Conservation (phyloP, 2,113 vertebrate species). For the Callipepla squamata region DNA sequence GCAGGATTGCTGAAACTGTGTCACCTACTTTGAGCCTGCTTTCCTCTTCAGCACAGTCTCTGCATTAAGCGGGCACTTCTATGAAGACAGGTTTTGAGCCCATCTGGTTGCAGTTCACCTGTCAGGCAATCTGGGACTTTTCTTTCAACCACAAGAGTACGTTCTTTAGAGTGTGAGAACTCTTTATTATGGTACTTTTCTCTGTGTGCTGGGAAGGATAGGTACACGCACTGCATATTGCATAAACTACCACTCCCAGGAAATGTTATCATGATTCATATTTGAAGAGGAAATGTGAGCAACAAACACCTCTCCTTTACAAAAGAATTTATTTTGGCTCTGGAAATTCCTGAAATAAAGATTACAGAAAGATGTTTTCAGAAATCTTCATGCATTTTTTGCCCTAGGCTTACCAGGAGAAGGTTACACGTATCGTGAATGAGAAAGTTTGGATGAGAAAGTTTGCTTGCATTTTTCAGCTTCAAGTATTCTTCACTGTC, state of each 20-base stretch:
- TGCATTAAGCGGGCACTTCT: background rate
- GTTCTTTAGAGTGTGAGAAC: background rate
- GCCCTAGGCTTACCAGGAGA: background rate
- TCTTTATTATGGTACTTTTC: conserved; percentile 13
- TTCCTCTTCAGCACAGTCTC: background rate
- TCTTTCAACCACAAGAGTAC: background rate
- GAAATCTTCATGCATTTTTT: background rate
- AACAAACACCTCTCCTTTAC: background rate
- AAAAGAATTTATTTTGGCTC: background rate
- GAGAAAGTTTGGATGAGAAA: background rate
- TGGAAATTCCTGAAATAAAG: conserved; percentile 9
- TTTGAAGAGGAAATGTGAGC: background rate
- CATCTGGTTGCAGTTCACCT: background rate
- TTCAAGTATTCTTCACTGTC: background rate
- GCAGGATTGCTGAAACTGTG: background rate
- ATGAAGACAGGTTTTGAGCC: background rate
- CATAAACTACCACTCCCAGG: background rate
- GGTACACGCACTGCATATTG: background rate
- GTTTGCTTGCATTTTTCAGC: background rate
- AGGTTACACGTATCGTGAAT: background rate
- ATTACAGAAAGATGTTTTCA: background rate
- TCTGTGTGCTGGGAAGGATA: background rate
- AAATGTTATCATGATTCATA: background rate
- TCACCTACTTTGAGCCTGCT: conserved; percentile 14
- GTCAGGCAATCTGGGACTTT: background rate